Base-by-base conservation (phyloP, 1,140 invertebrate genomes). In the Antheraea pernyi region DNA sequence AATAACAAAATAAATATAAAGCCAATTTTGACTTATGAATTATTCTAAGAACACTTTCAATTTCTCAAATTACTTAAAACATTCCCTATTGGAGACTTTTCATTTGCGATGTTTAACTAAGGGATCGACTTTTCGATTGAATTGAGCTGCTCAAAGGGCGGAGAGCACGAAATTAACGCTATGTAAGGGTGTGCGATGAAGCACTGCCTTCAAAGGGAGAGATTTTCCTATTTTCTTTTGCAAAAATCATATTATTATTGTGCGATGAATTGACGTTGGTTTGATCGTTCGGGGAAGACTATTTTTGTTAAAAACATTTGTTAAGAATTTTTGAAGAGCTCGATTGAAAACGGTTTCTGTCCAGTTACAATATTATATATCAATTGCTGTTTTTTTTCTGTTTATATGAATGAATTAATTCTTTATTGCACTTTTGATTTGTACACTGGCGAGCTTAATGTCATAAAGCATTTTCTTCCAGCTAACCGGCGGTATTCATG, bases 71-170 rank as follows among this genome's bases (percentile, higher is more conserved):
- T 87, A 88, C 87, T 88, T 89, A 87, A 89, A 89, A 85, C 81
- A 88, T 89, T 86, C 83, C 74, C 81, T 75, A 82, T 83, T 76
- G 77, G 77, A 79, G 82, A 87, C 83, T 90, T 89, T 89, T 90
- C 86, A 91, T 90, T 91, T 87, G 85, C 78, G 82, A 84, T 88
- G 87, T 88, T 91, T 91, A 91, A 88, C 88, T 83, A 86, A 86
- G 79, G 85, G 84, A 85, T 88, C 85, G 86, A 85, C 82, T 86
- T 91, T 85, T 85, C 88, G 85, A 89, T 88, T 89, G 85, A 88
- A 80, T 90, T 87, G 86, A 86, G 80, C 82, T 77, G 83, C 85
- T 91, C 88, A 91, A 91, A 91, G 89, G 83, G 78, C 81, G 81
- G 71, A 82, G 84, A 85, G 81, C 71, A 75, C 74, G 72, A 82